These are phyloP conservation scores for Montipora sp. DNA, from an alignment of 64 coral and sea anemone species.

Conservation along the genomic window DNA sequence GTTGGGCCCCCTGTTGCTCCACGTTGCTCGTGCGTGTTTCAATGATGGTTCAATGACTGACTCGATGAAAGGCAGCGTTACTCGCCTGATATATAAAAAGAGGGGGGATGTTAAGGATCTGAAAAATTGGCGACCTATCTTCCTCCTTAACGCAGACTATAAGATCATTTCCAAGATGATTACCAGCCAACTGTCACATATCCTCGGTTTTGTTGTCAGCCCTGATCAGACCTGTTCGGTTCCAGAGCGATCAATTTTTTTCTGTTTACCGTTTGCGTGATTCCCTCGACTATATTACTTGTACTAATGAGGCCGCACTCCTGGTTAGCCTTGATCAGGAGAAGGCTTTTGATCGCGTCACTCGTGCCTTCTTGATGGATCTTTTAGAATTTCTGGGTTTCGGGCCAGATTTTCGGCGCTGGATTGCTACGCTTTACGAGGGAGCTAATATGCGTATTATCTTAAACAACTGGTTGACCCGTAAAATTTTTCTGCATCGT, in stretches of 20 bases:
- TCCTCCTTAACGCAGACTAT: conserved; percentile 31
- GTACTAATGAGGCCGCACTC: neutral
- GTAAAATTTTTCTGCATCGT: neutral
- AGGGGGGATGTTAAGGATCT: neutral
- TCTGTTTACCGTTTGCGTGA: neutral
- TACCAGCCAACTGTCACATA: neutral
- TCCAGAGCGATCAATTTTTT: neutral
- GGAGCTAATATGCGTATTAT: neutral
- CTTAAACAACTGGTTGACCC: neutral
- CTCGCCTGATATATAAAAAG: neutral
- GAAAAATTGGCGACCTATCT: conserved; percentile 40
- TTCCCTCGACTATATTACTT: neutral
- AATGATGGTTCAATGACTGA: neutral
- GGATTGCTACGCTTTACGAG: neutral
- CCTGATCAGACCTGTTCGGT: conserved; percentile 12
- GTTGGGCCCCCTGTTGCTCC: neutral
- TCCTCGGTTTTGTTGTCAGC: neutral
- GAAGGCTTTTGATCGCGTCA: conserved; percentile 36
- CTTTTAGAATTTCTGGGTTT: neutral
- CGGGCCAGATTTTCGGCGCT: neutral
- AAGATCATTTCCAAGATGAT: conserved; percentile 4
- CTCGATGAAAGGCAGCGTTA: neutral
- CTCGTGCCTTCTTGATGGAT: neutral
- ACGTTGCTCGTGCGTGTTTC: neutral
- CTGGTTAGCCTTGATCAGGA: conserved; percentile 7